Evolutionary conservation across 2,113 vertebrate species (phyloP), one percentile per base, ranked within the genome.

Genomic region (Anas platyrhynchos): DNA sequence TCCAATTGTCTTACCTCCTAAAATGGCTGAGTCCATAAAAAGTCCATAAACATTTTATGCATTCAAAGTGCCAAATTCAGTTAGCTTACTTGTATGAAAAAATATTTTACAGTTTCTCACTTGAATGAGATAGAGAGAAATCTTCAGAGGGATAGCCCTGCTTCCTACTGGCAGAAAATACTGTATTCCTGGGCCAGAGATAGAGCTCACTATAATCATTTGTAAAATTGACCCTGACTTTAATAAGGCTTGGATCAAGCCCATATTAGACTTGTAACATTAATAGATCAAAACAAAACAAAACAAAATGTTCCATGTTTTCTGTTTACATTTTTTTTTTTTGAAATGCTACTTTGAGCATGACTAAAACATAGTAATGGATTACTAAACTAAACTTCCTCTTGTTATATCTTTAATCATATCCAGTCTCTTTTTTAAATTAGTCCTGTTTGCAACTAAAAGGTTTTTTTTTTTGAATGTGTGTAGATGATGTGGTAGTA

Each of bases 401-500:
- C 58, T 76, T 38, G 9, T 58, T 94, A 46, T 63, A 63, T 92
- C 62, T 93, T 91, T 93, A 91, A 94, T 94, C 16, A 1, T 84
- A 85, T 59, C 62, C 74, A 86, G 66, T 32, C 32, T 82, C 43
- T 75, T 85, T 96, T 82, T 93, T 75, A 83, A 95, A 91, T 88
- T 84, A 85, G 65, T 85, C 44, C 54, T 71, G 48, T 78, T 88
- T 89, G 15, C 76, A 78, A 89, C 76, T 89, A 91, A 90, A 61
- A 16, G 59, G 31, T 14, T 74, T 86, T 62, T 86, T 62, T 20
- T 86, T 62, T 20, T 86, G 71, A 69, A 91, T 63, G 26, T 61
- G 20, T 84, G 50, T 55, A 86, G 83, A 95, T 83, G 72, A 56
- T 36, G 74, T 88, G 80, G 76, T 62, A 90, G 73, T 65, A 90